Evolutionary conservation across 1,140 invertebrate species (phyloP).

Genomic region (Idris sp.): DNA sequence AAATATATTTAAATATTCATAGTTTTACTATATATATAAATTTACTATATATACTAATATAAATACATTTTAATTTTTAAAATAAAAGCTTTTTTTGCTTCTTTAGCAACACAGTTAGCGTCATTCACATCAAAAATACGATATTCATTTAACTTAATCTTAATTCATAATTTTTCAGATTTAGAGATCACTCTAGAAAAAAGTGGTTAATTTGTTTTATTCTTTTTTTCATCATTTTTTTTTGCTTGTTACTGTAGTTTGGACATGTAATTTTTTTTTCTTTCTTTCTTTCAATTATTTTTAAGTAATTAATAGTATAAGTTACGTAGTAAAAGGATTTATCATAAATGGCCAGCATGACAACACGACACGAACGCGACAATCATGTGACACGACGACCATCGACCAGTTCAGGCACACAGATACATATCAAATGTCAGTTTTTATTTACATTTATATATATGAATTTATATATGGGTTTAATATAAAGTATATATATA

Average conservation of each 20-base stretch:
- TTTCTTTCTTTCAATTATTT: neutral
- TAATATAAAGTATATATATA: slow-evolving; percentile 51
- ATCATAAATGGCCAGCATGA: slow-evolving; percentile 78
- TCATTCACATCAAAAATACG: slow-evolving; percentile 23
- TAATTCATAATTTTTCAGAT: too few relatives aligned
- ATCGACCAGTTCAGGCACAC: slow-evolving; percentile 79
- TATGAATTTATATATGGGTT: slow-evolving; percentile 33
- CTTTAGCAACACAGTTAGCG: slow-evolving; percentile 38
- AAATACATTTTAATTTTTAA: too few relatives aligned
- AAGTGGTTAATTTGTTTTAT: too few relatives aligned
- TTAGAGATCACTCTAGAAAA: too few relatives aligned
- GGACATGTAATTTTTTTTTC: slow-evolving; percentile 9
- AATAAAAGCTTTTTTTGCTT: too few relatives aligned
- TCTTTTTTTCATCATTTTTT: too few relatives aligned
- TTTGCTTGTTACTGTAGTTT: too few relatives aligned
- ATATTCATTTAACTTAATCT: too few relatives aligned
- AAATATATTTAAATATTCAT: too few relatives aligned
- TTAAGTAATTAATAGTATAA: slow-evolving; percentile 7
- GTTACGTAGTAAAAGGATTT: slow-evolving; percentile 29
- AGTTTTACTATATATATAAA: too few relatives aligned
- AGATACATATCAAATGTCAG: slow-evolving; percentile 75
- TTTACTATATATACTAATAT: too few relatives aligned
- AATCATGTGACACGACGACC: slow-evolving; percentile 79
- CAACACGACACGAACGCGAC: slow-evolving; percentile 79
- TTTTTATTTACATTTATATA: slow-evolving; percentile 63